Evolutionary conservation across 2,797 vertebrate genomes (phyloP), one percentile per base, ranked within the genome.

Genomic region (Tinamus major): DNA sequence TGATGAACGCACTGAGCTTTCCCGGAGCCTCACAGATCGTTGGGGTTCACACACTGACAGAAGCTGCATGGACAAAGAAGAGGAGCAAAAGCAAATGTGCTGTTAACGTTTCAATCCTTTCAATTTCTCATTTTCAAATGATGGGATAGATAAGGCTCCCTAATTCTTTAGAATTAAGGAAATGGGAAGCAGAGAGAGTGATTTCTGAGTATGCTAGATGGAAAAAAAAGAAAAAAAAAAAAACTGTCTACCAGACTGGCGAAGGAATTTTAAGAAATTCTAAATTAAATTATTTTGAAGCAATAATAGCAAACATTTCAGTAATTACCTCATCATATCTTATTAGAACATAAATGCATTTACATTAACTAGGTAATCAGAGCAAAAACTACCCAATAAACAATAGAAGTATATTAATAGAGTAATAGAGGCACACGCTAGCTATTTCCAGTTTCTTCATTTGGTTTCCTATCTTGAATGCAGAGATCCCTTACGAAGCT

Each of bases 231-330:
- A 13, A 62, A 48, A 46, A 78, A 44, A 86, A 35, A 13, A 63
- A 81, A 87, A 55, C 67, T 80, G 31, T 62, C 76, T 94, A 31
- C n/a, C 26, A 77, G 19, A 18, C 23, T 76, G 24, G 65, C 63
- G 16, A 62, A 65, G 37, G 6, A 69, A 14, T 31, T 63, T 76
- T 62, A 62, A 2, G 0, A 46, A 67, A 55, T 7, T 49, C 18
- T 19, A 56, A 77, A 79, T 71, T n/a, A 61, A 76, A 87, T 79
- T 26, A 33, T 70, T 63, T 76, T 70, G 35, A 68, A 79, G 42
- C 51, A 87, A 75, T 63, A 83, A 87, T 21, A 14, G 78, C 49
- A 90, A 88, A 79, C 15, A 77, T 58, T 74, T 65, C 62, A 74
- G 61, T 64, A 65, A 77, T 92, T 83, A 63, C 69, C 77, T 83